Percentiles rank a stretch among this genome's conserved stretches.
These are phyloP conservation scores for Colistium nudipinnis DNA, from an alignment of 2,113 vertebrate species.

Conservation along the genomic window DNA sequence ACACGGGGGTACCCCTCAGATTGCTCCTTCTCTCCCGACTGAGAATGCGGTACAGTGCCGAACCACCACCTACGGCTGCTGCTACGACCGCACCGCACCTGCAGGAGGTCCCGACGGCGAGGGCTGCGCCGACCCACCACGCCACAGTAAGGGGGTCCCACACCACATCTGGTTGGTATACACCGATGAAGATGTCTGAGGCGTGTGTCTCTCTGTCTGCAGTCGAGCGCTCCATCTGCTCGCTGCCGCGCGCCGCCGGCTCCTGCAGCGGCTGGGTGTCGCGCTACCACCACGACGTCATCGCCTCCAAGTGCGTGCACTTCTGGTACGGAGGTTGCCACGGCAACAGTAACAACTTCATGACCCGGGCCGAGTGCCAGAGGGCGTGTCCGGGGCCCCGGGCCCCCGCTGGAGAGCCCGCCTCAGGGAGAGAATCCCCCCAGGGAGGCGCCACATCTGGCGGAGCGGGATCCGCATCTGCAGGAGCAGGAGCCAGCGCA, in stretches of 20 bases:
- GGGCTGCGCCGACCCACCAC: conserved; percentile 84
- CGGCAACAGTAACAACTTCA: conserved; percentile 93
- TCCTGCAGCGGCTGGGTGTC: conserved; percentile 87
- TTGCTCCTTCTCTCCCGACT: conserved; percentile 64
- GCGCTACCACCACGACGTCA: conserved; percentile 88
- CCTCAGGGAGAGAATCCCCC: conserved; percentile 8
- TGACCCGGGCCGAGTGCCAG: conserved; percentile 86
- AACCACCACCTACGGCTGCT: conserved; percentile 88
- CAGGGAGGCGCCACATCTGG: conserved; percentile 5
- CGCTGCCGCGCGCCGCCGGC: conserved; percentile 88
- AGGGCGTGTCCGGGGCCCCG: conserved; percentile 71
- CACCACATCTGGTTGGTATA: background rate
- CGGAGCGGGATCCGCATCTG: conserved; percentile 8
- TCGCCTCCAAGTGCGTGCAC: conserved; percentile 86
- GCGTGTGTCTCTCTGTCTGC: conserved; percentile 1
- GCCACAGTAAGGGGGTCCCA: conserved; percentile 80
- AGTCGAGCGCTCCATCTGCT: conserved; percentile 87
- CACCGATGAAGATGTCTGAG: too few species aligned
- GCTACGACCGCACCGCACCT: conserved; percentile 85
- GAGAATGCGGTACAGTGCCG: conserved; percentile 81
- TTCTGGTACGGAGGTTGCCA: conserved; percentile 97
- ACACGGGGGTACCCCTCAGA: conserved; percentile 34
- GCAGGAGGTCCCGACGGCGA: conserved; percentile 90
- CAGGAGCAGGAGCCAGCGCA: conserved; percentile 10
- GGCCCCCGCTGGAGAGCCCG: background rate